These are phyloP conservation scores for Corythoichthys haematopterus DNA, from an alignment of 2,113 vertebrate genomes.

Conservation along the genomic window DNA sequence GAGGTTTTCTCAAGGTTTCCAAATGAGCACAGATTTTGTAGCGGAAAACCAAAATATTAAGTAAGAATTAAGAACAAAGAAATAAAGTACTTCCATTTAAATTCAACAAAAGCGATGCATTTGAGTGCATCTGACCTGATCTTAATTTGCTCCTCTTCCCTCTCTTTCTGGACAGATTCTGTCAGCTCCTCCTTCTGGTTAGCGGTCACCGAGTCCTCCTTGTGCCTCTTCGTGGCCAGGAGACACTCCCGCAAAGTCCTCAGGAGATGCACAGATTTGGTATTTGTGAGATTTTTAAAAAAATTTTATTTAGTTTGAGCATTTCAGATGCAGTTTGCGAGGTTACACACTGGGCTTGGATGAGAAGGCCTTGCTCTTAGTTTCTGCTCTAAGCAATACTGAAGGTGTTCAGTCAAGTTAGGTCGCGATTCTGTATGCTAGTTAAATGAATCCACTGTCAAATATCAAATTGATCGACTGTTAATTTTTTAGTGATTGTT, in stretches of 20 bases:
- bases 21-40: background rate
- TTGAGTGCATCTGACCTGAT: conserved; percentile 1
- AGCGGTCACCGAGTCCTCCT: background rate
- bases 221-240: background rate
- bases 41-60: background rate
- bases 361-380: too few species aligned
- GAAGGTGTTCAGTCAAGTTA: too few species aligned
- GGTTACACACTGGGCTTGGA: too few species aligned
- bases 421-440: too few species aligned
- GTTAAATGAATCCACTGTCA: too few species aligned
- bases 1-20: background rate
- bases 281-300: background rate
- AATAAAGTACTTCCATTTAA: background rate
- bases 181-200: background rate
- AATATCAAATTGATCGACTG: too few species aligned
- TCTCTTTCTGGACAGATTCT: background rate
- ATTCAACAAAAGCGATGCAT: background rate
- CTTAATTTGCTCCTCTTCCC: background rate
- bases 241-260: conserved; percentile 4
- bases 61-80: background rate
- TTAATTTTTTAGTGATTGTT: too few species aligned
- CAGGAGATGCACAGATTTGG: background rate
- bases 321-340: too few species aligned
- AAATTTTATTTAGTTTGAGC: too few species aligned
- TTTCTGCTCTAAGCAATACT: too few species aligned